phyloP scores from a whole-genome alignment of 2,888 invertebrate genomes.

The Anoplius nigerrimus region DNA sequence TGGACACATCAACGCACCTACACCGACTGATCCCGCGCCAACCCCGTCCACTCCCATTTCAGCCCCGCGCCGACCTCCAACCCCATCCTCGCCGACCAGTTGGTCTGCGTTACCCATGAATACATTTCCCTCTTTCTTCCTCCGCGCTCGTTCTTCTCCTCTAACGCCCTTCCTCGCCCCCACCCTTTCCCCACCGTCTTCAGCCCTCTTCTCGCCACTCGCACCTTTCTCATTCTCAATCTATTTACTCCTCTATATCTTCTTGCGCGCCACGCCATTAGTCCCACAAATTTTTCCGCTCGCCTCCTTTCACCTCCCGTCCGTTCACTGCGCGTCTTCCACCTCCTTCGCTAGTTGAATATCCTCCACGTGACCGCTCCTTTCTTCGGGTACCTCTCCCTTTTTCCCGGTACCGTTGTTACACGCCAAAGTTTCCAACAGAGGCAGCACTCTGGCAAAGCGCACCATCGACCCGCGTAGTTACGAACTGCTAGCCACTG shows the following conservation, averaged over 20 bases:
- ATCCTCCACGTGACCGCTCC: not conserved
- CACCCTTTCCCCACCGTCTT: conserved; percentile 14
- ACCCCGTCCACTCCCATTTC: conserved; percentile 14
- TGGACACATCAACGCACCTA: too few species aligned
- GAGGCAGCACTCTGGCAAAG: conserved; percentile 30
- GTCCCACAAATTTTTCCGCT: conserved; percentile 27
- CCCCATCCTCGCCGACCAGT: too few species aligned
- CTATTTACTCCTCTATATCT: conserved; percentile 16
- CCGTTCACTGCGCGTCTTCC: conserved; percentile 9
- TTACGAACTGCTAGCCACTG: conserved; percentile 49
- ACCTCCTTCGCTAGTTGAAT: conserved; percentile 7
- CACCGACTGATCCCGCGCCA: too few species aligned
- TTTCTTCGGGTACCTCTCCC: not conserved
- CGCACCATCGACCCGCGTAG: conserved; percentile 50
- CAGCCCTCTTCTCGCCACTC: not conserved
- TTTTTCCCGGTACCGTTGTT: conserved; percentile 7
- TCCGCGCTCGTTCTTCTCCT: conserved; percentile 17
- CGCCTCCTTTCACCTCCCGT: conserved; percentile 26
- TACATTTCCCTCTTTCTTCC: conserved; percentile 19
- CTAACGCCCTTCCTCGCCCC: not conserved
- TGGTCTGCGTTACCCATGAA: too few species aligned
- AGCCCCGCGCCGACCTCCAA: too few species aligned
- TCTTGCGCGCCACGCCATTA: conserved; percentile 26
- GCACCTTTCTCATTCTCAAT: conserved; percentile 21
- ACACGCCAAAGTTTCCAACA: conserved; percentile 31